A percentile compares a stretch with the other conserved stretches of the same genome.
Conservation (phyloP, 2,113 vertebrate species). For the Trichechus manatus region DNA sequence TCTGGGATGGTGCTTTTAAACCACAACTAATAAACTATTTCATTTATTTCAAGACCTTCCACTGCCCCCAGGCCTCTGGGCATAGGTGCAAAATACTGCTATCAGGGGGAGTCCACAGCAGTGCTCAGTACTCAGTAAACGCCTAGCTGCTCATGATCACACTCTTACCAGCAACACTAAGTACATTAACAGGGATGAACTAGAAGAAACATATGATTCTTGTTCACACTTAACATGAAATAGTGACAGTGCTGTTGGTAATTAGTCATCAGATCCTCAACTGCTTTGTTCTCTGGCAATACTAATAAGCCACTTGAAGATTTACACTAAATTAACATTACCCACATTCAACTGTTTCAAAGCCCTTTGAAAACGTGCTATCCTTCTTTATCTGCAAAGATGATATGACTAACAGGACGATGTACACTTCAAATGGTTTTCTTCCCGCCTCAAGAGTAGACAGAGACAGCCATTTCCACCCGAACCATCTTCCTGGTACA, state of each 20-base stretch:
- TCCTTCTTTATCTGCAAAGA: slow-evolving; percentile 25
- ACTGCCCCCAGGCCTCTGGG: slow-evolving; percentile 52
- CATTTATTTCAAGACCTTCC: slow-evolving; percentile 49
- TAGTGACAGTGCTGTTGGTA: slow-evolving; percentile 74
- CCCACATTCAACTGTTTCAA: slow-evolving; percentile 57
- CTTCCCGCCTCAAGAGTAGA: background rate
- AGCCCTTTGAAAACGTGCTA: slow-evolving; percentile 55
- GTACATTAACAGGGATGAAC: slow-evolving; percentile 22
- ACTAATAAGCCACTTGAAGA: slow-evolving; percentile 58
- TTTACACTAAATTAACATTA: slow-evolving; percentile 78
- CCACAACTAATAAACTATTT: slow-evolving; percentile 35
- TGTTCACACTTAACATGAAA: slow-evolving; percentile 76
- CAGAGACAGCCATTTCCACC: background rate
- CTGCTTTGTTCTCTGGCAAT: slow-evolving; percentile 70
- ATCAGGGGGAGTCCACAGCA: background rate
- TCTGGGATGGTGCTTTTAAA: slow-evolving; percentile 58
- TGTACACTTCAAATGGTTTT: background rate
- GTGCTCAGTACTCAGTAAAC: background rate
- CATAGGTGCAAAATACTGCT: slow-evolving; percentile 42
- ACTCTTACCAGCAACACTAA: slow-evolving; percentile 48
- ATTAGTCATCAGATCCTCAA: slow-evolving; percentile 74
- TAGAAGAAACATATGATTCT: slow-evolving; percentile 72
- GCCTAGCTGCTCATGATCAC: slow-evolving; percentile 58
- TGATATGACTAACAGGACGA: background rate
- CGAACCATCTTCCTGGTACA: background rate